Evolutionary conservation across 2,888 invertebrate species (phyloP).

Genomic region (Nesidiocoris tenuis): DNA sequence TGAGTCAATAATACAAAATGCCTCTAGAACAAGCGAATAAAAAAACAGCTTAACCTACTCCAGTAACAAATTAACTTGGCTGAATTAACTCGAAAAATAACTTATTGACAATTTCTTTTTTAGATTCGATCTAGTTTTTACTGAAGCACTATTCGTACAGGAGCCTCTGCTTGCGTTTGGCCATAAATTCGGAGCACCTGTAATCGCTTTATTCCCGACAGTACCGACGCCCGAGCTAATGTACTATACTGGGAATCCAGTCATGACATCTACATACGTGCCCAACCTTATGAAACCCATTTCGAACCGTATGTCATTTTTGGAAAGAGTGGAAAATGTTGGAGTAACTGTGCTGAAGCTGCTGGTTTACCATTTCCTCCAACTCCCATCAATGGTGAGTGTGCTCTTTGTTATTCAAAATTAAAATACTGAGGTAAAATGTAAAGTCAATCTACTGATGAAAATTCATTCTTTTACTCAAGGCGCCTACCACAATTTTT

Average conservation of each 20-base stretch:
- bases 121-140: slow-evolving; percentile 47
- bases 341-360: slow-evolving; percentile 29
- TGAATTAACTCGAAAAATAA: not conserved
- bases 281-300: slow-evolving; percentile 33
- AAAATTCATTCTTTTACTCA: too few species aligned
- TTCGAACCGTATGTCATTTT: slow-evolving; percentile 44
- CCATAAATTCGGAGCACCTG: slow-evolving; percentile 46
- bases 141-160: slow-evolving; percentile 47
- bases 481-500: too few species aligned
- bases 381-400: slow-evolving; percentile 44
- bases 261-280: slow-evolving; percentile 41
- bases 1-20: too few species aligned
- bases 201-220: slow-evolving; percentile 33
- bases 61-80: too few species aligned
- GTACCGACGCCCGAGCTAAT: slow-evolving; percentile 25
- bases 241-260: slow-evolving; percentile 44
- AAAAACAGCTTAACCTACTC: too few species aligned
- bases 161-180: slow-evolving; percentile 46
- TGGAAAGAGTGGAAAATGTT: slow-evolving; percentile 41
- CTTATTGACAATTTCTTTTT: not conserved
- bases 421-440: not conserved
- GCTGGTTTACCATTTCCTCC: slow-evolving; percentile 22
- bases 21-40: too few species aligned
- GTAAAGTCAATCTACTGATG: too few species aligned
- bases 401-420: not conserved